Evolutionary conservation across 2,113 vertebrate genomes (phyloP).

Genomic region (Anarrhichthys ocellatus): DNA sequence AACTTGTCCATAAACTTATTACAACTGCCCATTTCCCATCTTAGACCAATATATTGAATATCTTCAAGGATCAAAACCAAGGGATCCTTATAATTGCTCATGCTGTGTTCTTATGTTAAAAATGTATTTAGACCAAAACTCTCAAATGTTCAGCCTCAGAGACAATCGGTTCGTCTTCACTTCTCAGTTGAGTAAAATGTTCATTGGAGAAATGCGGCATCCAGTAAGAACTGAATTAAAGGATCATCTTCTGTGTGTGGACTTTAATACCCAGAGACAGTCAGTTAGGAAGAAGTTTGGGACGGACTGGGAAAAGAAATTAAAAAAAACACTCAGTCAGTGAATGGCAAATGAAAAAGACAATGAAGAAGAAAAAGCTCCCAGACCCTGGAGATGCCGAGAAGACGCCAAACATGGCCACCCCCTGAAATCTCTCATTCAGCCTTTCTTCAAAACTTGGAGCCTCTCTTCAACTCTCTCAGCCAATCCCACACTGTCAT

Average conservation of each 20-base stretch:
- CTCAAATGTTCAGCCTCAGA: not conserved
- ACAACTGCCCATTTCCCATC: not conserved
- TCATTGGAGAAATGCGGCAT: not conserved
- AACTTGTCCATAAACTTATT: no score
- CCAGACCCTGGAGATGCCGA: not conserved
- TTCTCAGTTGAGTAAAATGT: not conserved
- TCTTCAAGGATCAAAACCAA: not conserved
- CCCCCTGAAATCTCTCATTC: conserved; percentile 16
- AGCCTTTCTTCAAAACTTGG: conserved; percentile 15
- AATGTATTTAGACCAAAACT: not conserved
- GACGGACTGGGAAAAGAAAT: not conserved
- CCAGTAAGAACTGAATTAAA: not conserved
- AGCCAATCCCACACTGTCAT: conserved; percentile 16
- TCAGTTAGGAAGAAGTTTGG: not conserved
- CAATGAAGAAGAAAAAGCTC: not conserved
- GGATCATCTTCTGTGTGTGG: not conserved
- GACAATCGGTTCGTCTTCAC: not conserved
- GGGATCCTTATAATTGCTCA: not conserved
- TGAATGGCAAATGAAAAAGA: conserved; percentile 5
- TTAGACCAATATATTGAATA: not conserved
- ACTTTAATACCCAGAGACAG: conserved; percentile 1
- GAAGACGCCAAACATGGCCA: conserved; percentile 25
- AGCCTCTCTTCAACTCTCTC: conserved; percentile 16
- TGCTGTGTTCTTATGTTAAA: not conserved
- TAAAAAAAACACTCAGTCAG: not conserved